Evolutionary conservation across 2,888 invertebrate genomes (phyloP), one percentile per base, ranked within the genome.

Genomic region (Dynastes maya): DNA sequence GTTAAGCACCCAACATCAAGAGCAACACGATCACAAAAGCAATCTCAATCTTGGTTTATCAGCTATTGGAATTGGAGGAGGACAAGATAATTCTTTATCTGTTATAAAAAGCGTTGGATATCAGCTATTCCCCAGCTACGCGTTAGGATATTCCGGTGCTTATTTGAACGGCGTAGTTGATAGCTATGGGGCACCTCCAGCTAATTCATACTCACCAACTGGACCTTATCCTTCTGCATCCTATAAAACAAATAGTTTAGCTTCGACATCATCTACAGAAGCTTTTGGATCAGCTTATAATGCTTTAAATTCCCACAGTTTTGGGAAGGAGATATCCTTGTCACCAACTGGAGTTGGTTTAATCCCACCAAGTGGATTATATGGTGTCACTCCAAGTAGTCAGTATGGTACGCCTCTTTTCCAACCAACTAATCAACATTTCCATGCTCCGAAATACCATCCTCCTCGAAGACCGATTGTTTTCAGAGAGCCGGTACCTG

Each of bases 401-500:
- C 86, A 88, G 77, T 88, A 89, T 82, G 89, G 89, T 49, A 88
- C 89, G n/a, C 87, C 88, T 4, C 79, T 88, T n/a, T 83, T 86
- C 40, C 80, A 82, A 51, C 74, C 80, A 29, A 49, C 76, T 8
- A 79, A 71, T 61, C 76, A 86, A 84, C 75, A 86, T 79, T 82
- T 85, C 37, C 86, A 86, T 81, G 82, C 84, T 80, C 86, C 90
- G 0, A 90, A 90, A 1, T 89, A 89, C 1, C 88, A 86, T 68
- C 86, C 86, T 0, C 92, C 92, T 0, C 90, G 90, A 84, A 90
- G 90, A 49, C 95, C 95, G 0, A 91, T 95, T 4, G 91, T 93
- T 81, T 95, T 94, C 87, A 91, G 94, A 65, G 93, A 94, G n/a
- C 92, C 94, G 0, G 93, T 95, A 0, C 95, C 95, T 0, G 90